phyloP scores from a whole-genome alignment of 2,888 invertebrate species.

The Perizoma affinitatum region DNA sequence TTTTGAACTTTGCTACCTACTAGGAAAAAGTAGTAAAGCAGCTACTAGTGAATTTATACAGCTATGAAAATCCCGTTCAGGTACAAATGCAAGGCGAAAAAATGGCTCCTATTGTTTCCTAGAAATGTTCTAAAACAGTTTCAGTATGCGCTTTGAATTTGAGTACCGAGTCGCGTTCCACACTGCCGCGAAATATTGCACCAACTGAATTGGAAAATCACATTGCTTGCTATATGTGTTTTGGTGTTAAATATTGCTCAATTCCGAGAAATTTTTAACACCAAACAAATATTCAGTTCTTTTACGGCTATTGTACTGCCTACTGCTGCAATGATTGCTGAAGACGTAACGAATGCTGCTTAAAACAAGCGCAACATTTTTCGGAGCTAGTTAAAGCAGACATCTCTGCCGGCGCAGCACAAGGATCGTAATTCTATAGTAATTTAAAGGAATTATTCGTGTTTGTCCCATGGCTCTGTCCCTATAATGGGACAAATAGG shows the following conservation, averaged over 20 bases:
- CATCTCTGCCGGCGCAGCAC: too few relatives aligned
- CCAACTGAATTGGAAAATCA: conserved; percentile 48
- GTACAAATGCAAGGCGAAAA: conserved; percentile 9
- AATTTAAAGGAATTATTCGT: too few relatives aligned
- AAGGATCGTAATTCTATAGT: too few relatives aligned
- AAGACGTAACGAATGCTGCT: too few relatives aligned
- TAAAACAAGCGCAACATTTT: too few relatives aligned
- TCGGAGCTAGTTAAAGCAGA: too few relatives aligned
- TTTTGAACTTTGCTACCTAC: not conserved
- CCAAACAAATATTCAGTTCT: too few relatives aligned
- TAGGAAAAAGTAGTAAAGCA: not conserved
- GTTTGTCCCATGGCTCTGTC: too few relatives aligned
- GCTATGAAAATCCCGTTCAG: conserved; percentile 5
- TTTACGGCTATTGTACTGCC: too few relatives aligned
- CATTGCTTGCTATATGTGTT: conserved; percentile 40
- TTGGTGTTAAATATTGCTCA: conserved; percentile 8
- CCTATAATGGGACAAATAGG: too few relatives aligned
- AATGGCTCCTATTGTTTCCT: conserved; percentile 38
- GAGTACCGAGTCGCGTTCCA: conserved; percentile 34
- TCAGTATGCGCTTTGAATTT: conserved; percentile 38
- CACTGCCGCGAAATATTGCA: conserved; percentile 38
- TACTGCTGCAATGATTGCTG: too few relatives aligned
- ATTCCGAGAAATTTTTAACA: too few relatives aligned
- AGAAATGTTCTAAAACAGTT: conserved; percentile 28
- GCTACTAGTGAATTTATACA: conserved; percentile 3